Percentiles rank a stretch among this genome's conserved stretches.
Conservation (phyloP, 1,140 invertebrate genomes). For the Trichonephila clavipes region DNA sequence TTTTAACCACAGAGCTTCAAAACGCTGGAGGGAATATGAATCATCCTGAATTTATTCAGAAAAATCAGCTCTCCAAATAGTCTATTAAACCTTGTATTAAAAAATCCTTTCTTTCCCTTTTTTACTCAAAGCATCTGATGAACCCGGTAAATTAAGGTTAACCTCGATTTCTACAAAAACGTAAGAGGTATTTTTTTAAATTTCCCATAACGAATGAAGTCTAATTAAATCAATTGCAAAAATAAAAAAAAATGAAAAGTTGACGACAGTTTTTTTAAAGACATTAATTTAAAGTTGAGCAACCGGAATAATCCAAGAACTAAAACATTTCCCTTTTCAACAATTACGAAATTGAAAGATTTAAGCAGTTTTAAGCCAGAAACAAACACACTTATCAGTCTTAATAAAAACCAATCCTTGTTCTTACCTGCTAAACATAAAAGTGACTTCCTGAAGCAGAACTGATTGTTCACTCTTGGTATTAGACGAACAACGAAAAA, state of each 20-base stretch:
- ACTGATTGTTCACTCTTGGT: background rate
- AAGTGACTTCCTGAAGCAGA: conserved; percentile 6
- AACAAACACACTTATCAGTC: background rate
- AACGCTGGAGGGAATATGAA: no score
- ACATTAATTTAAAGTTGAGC: background rate
- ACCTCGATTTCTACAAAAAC: no score
- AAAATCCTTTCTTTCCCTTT: no score
- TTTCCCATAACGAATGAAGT: background rate
- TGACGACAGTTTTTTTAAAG: background rate
- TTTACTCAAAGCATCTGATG: no score
- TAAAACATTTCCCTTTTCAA: background rate
- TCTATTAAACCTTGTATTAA: no score
- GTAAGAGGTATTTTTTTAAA: no score
- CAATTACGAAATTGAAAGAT: background rate
- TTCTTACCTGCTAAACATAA: background rate
- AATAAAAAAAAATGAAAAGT: background rate
- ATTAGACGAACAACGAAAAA: background rate
- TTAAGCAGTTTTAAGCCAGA: background rate
- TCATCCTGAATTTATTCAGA: no score
- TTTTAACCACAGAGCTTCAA: no score
- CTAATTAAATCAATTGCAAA: background rate
- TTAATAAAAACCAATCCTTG: background rate
- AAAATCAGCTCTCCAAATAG: no score
- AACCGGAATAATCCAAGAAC: background rate
- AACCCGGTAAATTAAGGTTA: no score